Evolutionary conservation across 2,797 vertebrate genomes (phyloP).

Genomic region (Megaceryle alcyon): DNA sequence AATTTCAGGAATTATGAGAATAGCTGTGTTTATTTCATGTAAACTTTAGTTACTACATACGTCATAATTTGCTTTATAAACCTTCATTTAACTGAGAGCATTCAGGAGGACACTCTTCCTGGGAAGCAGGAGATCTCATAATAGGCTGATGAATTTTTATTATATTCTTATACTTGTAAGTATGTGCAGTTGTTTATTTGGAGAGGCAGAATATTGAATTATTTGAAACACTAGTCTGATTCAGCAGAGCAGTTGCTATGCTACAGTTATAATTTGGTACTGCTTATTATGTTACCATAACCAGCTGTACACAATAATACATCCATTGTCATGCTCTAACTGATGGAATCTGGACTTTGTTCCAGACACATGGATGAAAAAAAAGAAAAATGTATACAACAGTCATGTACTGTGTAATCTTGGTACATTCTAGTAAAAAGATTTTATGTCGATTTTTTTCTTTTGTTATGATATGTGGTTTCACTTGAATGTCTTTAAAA

Average conservation of each 20-base stretch:
- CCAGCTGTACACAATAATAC: neutral
- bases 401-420: neutral
- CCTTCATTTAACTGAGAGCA: neutral
- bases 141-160: neutral
- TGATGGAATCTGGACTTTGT: neutral
- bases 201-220: neutral
- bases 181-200: neutral
- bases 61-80: neutral
- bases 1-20: neutral
- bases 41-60: neutral
- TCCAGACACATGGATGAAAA: neutral
- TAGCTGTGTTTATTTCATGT: neutral
- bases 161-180: neutral
- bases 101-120: neutral
- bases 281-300: neutral
- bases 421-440: neutral
- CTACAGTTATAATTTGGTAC: neutral
- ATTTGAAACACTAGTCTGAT: neutral
- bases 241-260: neutral
- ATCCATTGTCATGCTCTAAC: neutral
- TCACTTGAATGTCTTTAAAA: neutral
- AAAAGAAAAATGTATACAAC: fast-evolving
- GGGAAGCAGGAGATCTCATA: neutral
- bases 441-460: neutral
- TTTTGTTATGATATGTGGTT: neutral